Conservation (phyloP, 1,140 invertebrate genomes). For the Drosophila hydei region DNA sequence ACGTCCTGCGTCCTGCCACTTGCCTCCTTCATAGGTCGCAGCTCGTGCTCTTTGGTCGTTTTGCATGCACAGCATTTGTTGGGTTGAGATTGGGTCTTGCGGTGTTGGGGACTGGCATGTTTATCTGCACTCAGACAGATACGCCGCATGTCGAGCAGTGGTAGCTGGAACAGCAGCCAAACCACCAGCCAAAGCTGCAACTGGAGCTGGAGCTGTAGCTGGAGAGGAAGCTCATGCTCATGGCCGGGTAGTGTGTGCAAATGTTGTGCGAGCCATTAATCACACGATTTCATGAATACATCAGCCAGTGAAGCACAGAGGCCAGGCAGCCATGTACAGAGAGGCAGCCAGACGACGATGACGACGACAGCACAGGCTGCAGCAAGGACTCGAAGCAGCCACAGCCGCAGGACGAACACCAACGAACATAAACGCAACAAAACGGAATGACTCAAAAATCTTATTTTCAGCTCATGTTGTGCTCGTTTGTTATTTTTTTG, state of each 20-base stretch:
- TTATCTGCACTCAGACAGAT: constrained; percentile 81
- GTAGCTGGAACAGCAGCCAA: constrained; percentile 32
- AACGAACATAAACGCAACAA: constrained; percentile 74
- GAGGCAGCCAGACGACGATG: constrained; percentile 46
- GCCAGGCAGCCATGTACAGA: constrained; percentile 12
- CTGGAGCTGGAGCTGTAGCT: constrained; percentile 10
- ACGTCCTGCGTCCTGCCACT: background rate
- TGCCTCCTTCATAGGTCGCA: constrained; percentile 10
- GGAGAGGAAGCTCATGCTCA: constrained; percentile 6
- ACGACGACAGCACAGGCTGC: constrained; percentile 27
- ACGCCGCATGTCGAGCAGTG: constrained; percentile 68
- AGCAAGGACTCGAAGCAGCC: constrained; percentile 22
- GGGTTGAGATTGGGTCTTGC: constrained; percentile 32
- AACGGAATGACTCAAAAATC: constrained; percentile 83
- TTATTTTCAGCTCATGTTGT: constrained; percentile 82
- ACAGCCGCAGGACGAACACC: constrained; percentile 29
- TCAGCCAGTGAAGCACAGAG: constrained; percentile 80
- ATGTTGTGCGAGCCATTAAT: constrained; percentile 83
- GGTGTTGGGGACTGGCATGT: constrained; percentile 54
- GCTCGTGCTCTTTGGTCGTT: constrained; percentile 46
- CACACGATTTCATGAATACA: constrained; percentile 84
- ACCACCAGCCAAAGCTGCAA: constrained; percentile 9
- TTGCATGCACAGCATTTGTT: constrained; percentile 72
- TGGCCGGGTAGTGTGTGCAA: constrained; percentile 69
- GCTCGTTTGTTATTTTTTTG: constrained; percentile 77